Percentiles rank a stretch among this genome's conserved stretches.
Conservation (phyloP, 1,140 invertebrate genomes). For the Lordiphosa stackelbergi region DNA sequence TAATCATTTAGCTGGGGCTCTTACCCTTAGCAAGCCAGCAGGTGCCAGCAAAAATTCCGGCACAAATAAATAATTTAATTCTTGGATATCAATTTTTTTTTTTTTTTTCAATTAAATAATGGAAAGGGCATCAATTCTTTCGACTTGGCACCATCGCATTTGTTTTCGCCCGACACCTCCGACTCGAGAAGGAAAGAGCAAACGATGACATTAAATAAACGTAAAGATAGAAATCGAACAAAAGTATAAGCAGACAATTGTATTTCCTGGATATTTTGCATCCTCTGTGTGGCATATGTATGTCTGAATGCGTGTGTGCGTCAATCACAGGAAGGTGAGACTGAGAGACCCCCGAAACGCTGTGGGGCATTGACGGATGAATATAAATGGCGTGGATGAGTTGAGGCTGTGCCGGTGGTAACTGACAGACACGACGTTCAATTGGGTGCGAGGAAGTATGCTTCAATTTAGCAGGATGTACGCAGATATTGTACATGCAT, state of each 20-base stretch:
- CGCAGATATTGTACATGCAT: no score
- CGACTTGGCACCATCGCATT: neutral
- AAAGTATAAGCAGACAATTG: conserved; percentile 26
- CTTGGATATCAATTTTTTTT: neutral
- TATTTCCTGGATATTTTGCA: conserved; percentile 41
- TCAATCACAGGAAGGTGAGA: conserved; percentile 56
- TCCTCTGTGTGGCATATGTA: neutral
- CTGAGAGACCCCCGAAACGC: no score
- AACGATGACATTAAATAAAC: conserved; percentile 27
- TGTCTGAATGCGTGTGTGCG: conserved; percentile 6
- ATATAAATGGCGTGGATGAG: no score
- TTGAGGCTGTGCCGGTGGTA: no score
- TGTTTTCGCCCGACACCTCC: neutral
- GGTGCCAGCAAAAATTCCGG: neutral
- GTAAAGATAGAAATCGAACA: conserved; percentile 36
- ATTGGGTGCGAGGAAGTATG: no score
- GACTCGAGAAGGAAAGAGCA: neutral
- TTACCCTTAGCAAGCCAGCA: neutral
- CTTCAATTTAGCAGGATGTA: no score
- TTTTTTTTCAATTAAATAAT: conserved; percentile 1
- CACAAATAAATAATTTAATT: conserved; percentile 3
- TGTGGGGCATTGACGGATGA: no score
- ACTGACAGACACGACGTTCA: no score
- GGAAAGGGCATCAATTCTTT: neutral
- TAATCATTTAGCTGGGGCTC: conserved; percentile 31